Conservation (phyloP, 2,797 vertebrate genomes). For the Chaetophractus vellerosus region DNA sequence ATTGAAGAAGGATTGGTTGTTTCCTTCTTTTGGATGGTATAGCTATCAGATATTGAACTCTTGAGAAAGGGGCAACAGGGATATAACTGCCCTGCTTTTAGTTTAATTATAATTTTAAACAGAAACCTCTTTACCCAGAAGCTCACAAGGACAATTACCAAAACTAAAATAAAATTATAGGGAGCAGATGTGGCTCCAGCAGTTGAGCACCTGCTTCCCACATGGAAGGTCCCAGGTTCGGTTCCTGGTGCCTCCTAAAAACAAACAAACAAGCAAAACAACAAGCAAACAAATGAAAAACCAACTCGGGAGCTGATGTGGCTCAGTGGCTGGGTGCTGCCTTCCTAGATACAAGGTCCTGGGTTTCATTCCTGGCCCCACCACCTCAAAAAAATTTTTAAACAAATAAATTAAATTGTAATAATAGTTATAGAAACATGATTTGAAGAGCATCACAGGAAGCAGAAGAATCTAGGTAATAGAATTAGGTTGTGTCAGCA, state of each 20-base stretch:
- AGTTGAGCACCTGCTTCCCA: no score
- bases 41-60: background rate
- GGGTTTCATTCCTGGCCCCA: no score
- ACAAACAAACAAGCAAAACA: no score
- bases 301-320: no score
- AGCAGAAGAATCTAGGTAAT: background rate
- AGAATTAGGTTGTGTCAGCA: background rate
- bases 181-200: no score
- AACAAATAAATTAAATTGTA: background rate
- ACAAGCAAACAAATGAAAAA: no score
- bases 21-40: background rate
- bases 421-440: background rate
- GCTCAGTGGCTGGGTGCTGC: no score
- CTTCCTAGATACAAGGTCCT: no score
- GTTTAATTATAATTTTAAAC: background rate
- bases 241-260: no score
- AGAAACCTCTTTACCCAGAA: background rate
- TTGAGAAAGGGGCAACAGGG: background rate
- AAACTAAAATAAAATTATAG: constrained; percentile 35
- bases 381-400: no score
- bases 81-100: background rate
- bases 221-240: no score
- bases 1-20: background rate
- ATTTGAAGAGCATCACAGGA: background rate
- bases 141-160: background rate